Evolutionary conservation across 2,888 invertebrate genomes (phyloP).

Genomic region (Lydus trimaculatus): DNA sequence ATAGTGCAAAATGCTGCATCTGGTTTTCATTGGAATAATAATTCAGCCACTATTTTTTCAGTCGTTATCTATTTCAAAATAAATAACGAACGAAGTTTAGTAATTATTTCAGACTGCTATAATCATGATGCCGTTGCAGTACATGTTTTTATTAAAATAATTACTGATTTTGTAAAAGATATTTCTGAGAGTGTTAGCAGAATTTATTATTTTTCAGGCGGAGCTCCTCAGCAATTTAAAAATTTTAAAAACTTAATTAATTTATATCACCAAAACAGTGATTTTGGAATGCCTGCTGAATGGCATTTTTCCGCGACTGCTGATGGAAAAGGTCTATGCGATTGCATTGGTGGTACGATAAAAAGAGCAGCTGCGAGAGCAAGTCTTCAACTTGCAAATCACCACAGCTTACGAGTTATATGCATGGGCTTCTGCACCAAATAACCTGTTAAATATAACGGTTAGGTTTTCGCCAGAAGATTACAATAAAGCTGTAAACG

Average conservation of each 20-base stretch:
- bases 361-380: constrained; percentile 20
- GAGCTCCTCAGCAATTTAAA: constrained; percentile 10
- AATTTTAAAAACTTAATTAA: constrained; percentile 11
- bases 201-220: constrained; percentile 11
- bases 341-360: constrained; percentile 20
- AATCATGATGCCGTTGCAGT: constrained; percentile 9
- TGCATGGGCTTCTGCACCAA: background rate
- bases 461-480: background rate
- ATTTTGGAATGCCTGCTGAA: background rate
- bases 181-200: background rate
- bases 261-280: constrained; percentile 6
- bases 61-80: background rate
- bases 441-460: background rate
- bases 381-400: constrained; percentile 1
- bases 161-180: background rate
- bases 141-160: background rate
- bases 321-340: constrained; percentile 22
- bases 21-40: constrained; percentile 5
- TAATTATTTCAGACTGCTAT: background rate
- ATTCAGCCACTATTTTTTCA: background rate
- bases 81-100: background rate
- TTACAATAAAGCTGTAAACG: background rate
- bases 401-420: background rate
- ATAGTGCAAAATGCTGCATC: constrained; percentile 6
- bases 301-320: constrained; percentile 11